Evolutionary conservation across 2,797 vertebrate species (phyloP), one percentile per base, ranked within the genome.

Genomic region (Hipposideros larvatus): DNA sequence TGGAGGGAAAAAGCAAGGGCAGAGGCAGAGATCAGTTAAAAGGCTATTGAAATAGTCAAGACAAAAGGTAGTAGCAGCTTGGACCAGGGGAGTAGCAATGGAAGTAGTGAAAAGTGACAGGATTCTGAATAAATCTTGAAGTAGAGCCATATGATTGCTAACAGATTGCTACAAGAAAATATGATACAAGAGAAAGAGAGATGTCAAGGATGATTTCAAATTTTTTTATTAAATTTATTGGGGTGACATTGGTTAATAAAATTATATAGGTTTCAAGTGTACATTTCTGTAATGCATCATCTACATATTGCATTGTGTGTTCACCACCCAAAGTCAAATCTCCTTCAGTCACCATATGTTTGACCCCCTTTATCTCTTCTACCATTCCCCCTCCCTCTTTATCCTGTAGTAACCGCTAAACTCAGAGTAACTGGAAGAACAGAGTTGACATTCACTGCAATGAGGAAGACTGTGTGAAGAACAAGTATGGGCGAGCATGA

Each of bases 121-220:
- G 48, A 55, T 90, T 95, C 43, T 68, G 57, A 92, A 53, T 61
- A 86, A n/a, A 71, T 89, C 68, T 37, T 82, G 74, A 71, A 55
- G 70, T 55, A 87, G 37, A 85, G 68, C 10, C 41, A 41, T 74
- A 43, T 51, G 59, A 77, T 86, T 65, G 48, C 41, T 71, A 77
- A 77, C 61, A 86, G 79, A 71, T 5, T 77, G 55, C 21, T 55
- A 53, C 51, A 53, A 53, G 51, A 53, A 15, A 71, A 34, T 70
- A 53, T 65, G 70, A 53, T 71, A 90, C 4, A 59, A 92, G 15
- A 86, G 86, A 61, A 90, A 66, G 13, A 82, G n/a, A 85, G 19
- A 37, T 31, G 15, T 59, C 31, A 21, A 88, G 21, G 18, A 22
- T 21, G 16, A 73, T 9, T n/a, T 83, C 24, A 65, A 51, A 66